Conservation (phyloP, 2,888 invertebrate species). For the Pachydiplax longipennis region DNA sequence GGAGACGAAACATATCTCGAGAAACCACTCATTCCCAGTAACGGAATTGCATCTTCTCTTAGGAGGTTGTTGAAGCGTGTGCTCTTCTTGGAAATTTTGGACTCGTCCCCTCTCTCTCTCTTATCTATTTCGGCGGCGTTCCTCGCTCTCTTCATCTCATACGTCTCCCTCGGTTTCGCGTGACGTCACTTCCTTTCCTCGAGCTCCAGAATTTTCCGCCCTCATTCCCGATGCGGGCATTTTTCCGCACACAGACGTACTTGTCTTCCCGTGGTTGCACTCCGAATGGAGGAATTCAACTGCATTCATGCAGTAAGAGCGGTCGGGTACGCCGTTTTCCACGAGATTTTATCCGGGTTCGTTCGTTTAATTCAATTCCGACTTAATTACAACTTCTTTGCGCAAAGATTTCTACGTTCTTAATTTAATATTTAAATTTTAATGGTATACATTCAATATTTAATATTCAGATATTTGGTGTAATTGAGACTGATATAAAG, state of each 20-base stretch:
- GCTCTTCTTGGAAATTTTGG: slow-evolving; percentile 23
- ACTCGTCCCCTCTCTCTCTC: neutral
- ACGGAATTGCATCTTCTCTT: slow-evolving; percentile 14
- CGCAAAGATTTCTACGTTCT: no score
- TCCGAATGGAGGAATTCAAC: neutral
- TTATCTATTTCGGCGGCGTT: neutral
- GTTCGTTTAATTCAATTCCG: no score
- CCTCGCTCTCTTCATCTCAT: neutral
- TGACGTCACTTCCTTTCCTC: no score
- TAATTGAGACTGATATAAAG: no score
- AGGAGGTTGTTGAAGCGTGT: slow-evolving; percentile 1
- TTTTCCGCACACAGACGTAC: neutral
- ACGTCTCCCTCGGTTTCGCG: neutral
- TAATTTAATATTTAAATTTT: no score
- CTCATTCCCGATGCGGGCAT: neutral
- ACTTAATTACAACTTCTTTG: no score
- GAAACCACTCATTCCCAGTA: slow-evolving; percentile 12
- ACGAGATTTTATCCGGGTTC: neutral
- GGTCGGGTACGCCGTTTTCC: neutral
- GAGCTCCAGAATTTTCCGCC: no score
- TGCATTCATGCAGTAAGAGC: no score
- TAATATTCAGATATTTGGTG: no score
- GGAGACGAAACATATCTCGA: neutral
- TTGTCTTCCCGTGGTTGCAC: neutral
- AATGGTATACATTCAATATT: no score